These are phyloP conservation scores for Mus caroli DNA, from an alignment of 2,797 vertebrate genomes.

Conservation along the genomic window DNA sequence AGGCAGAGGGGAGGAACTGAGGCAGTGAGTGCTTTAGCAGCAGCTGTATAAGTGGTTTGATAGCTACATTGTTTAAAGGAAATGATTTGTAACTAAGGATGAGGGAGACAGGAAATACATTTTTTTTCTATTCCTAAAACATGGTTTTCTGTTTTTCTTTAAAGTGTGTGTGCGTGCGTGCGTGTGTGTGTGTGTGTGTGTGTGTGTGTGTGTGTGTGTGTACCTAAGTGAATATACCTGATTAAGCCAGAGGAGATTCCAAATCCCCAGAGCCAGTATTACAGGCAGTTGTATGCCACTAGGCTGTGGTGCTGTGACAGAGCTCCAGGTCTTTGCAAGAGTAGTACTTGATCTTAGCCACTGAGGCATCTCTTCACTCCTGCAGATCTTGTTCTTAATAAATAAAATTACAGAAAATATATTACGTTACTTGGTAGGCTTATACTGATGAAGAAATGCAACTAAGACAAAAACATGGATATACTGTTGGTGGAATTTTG, in stretches of 20 bases:
- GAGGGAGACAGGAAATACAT: background rate
- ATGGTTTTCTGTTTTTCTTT: no score
- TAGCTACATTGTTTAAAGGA: background rate
- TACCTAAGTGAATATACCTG: background rate
- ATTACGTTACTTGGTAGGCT: background rate
- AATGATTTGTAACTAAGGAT: background rate
- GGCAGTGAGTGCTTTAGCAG: background rate
- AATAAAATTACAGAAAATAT: background rate
- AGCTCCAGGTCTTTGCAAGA: background rate
- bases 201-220: background rate
- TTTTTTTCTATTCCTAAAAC: no score
- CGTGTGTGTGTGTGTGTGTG: background rate
- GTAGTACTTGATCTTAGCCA: background rate
- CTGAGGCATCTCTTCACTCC: background rate
- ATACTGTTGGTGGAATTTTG: background rate
- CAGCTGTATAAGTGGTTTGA: background rate
- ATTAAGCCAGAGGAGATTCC: background rate
- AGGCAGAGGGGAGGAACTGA: background rate
- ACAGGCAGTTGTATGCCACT: background rate
- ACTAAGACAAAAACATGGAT: background rate
- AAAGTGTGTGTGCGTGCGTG: background rate
- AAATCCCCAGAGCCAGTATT: background rate
- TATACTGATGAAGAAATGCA: background rate
- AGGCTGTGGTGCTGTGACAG: background rate
- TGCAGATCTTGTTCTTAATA: background rate